A percentile compares a stretch with the other conserved stretches of the same genome.
These are phyloP conservation scores for Connochaetes taurinus DNA, from an alignment of 2,113 vertebrate genomes.

Conservation along the genomic window DNA sequence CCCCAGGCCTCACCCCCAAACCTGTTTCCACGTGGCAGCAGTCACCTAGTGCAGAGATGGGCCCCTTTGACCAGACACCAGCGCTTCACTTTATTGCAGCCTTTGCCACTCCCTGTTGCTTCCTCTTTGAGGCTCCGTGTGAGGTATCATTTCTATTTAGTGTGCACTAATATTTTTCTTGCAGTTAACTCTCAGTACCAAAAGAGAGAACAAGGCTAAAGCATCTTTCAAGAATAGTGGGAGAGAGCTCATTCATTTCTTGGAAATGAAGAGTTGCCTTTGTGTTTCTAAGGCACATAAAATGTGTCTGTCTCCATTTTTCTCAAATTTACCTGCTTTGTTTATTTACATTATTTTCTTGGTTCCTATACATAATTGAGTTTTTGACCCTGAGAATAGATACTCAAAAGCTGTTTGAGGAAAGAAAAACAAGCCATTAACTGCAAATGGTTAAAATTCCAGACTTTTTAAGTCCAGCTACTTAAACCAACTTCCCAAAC, in stretches of 20 bases:
- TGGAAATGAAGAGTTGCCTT: background rate
- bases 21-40: background rate
- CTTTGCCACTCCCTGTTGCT: background rate
- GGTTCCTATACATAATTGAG: background rate
- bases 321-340: background rate
- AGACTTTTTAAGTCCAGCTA: background rate
- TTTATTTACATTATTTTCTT: background rate
- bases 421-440: background rate
- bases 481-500: background rate
- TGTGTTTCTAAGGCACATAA: background rate
- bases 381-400: background rate
- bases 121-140: background rate
- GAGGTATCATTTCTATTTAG: background rate
- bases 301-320: background rate
- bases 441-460: background rate
- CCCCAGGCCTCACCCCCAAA: background rate
- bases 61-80: background rate
- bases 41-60: background rate
- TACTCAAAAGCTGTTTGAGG: background rate
- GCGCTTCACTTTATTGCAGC: background rate
- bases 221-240: background rate
- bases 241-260: background rate
- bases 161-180: background rate
- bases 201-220: background rate
- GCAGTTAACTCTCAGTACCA: background rate